phyloP scores from a whole-genome alignment of 2,888 invertebrate species.

The Rhaphigaster nebulosa region DNA sequence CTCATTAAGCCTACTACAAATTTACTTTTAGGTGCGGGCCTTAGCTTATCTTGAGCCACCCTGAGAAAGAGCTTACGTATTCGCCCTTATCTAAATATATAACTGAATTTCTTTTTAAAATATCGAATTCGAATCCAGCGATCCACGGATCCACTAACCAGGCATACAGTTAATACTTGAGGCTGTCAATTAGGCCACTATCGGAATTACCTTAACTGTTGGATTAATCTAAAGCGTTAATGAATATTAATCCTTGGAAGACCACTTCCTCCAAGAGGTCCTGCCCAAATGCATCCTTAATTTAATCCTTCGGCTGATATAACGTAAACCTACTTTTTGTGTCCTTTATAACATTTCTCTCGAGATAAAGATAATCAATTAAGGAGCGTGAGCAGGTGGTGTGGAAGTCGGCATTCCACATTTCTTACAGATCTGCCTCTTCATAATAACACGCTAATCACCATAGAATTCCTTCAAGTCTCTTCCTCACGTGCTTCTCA shows the following conservation, averaged over 20 bases:
- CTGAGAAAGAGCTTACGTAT: background rate
- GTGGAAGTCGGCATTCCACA: conserved; percentile 9
- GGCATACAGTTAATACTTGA: background rate
- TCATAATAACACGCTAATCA: background rate
- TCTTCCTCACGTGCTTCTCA: background rate
- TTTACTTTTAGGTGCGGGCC: background rate
- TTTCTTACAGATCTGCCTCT: background rate
- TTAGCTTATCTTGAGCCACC: background rate
- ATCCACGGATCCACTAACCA: background rate
- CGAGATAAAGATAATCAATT: background rate
- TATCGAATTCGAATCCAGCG: background rate
- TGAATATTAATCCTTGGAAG: conserved; percentile 35
- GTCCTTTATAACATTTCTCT: background rate
- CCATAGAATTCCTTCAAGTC: background rate
- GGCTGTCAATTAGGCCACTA: background rate
- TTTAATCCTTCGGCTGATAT: conserved; percentile 5
- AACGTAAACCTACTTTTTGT: conserved; percentile 18
- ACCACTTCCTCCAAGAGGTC: background rate
- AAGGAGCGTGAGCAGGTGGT: background rate
- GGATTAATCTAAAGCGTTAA: conserved; percentile 31
- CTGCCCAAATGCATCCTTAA: conserved; percentile 27
- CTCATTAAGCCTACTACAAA: background rate
- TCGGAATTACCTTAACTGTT: conserved; percentile 7
- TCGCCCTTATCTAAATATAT: conserved; percentile 1
- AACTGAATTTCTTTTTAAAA: conserved; percentile 19